phyloP scores from a whole-genome alignment of 2,797 vertebrate genomes.

The Triplophysa yarkandensis region DNA sequence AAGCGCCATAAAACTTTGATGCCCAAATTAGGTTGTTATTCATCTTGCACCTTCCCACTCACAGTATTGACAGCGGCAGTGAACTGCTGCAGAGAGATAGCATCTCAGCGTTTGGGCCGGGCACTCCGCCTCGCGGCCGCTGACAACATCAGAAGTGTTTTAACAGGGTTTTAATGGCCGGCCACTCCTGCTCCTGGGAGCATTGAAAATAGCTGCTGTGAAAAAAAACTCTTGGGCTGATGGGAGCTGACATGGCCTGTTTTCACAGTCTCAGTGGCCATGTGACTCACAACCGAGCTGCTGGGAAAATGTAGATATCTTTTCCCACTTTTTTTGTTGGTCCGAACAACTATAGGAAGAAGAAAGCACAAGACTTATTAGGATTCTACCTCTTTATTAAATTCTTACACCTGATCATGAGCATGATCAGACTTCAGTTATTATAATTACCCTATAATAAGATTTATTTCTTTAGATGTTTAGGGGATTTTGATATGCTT shows the following conservation, averaged over 20 bases:
- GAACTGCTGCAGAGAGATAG: slow-evolving; percentile 85
- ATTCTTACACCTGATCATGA: background rate
- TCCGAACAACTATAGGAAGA: background rate
- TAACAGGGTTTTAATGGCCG: slow-evolving; percentile 99
- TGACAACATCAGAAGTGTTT: slow-evolving; percentile 99
- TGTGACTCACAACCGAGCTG: slow-evolving; percentile 65
- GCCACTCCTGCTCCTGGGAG: slow-evolving; percentile 83
- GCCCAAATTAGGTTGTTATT: slow-evolving; percentile 96
- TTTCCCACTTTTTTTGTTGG: slow-evolving; percentile 22
- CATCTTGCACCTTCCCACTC: slow-evolving; percentile 93
- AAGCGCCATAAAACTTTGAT: slow-evolving; percentile 94
- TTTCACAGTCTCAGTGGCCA: slow-evolving; percentile 72
- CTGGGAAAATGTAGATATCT: slow-evolving; percentile 38
- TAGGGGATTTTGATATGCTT: no score
- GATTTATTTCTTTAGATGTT: no score
- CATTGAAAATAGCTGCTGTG: slow-evolving; percentile 85
- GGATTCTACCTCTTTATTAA: background rate
- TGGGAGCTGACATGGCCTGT: slow-evolving; percentile 85
- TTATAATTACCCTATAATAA: no score
- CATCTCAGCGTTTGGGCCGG: slow-evolving; percentile 74
- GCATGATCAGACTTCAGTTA: background rate
- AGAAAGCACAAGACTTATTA: background rate
- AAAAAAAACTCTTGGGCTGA: slow-evolving; percentile 68
- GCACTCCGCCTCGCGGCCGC: slow-evolving; percentile 85
- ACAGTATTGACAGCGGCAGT: slow-evolving; percentile 94